Evolutionary conservation across 1,140 invertebrate species (phyloP), one percentile per base, ranked within the genome.

Genomic region (Antheraea pernyi): DNA sequence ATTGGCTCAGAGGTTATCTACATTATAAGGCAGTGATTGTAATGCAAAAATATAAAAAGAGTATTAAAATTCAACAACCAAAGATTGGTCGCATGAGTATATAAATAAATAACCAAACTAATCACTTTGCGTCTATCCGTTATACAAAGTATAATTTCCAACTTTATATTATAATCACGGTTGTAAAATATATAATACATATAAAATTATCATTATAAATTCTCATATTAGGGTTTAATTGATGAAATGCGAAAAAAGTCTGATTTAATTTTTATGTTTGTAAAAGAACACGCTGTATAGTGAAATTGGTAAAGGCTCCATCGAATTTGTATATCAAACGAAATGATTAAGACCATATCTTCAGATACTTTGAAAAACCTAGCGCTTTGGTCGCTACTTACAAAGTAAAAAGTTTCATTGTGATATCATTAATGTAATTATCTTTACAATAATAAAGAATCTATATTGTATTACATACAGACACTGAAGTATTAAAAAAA

Each of bases 21-120:
- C 80, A 85, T 84, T 81, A 81, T 67, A 78, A 83, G 85, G 83
- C 85, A 87, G 83, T 87, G 85, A 85, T 78, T 74, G 79, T 78
- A 79, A 67, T n/a, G 16, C 16, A 53, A 13, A 70, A 69, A 76
- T 75, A 75, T 68, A 58, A 42, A 46, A 64, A 46, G 46, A 59
- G 8, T 69, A 69, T 59, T 71, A 68, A 48, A 72, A 16, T 61
- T 73, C 65, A 16, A 74, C 65, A 58, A 68, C 66, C 22, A 42
- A 68, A 36, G 19, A 19, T 9, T 19, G 59, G 66, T 70, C 65
- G 66, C 16, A 53, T 53, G 46, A 53, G 13, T 16, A 53, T 10
- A 42, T 10, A 53, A 53, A 68, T 67, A 37, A 70, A 74, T 74
- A 70, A 70, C 46, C 16, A 53, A 53, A 53, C 39, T 3, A 4